Base-by-base conservation (phyloP, 1,140 invertebrate genomes). In the Neodiprion pinetum region DNA sequence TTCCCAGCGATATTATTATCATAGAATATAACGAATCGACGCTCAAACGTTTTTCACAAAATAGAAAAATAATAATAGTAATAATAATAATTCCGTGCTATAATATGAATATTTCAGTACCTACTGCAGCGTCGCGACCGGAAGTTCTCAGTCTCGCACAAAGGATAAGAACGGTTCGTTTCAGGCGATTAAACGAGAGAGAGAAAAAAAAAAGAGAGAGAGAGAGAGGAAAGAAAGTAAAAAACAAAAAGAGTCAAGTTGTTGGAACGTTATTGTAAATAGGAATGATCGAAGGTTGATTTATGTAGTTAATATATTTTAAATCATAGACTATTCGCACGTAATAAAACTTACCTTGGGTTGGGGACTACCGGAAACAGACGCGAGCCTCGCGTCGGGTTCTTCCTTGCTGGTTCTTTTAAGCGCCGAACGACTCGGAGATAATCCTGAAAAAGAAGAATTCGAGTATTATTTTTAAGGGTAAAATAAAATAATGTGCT, bases 341-440 rank as follows among this genome's bases (percentile, higher is more conserved):
- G 28, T 40, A 40, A 4, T 40, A 40, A 70, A 61, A 28, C 78
- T 83, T 91, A 92, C 91, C 90, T 91, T 92, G 88, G 90, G 80
- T 86, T 91, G 79, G 80, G 88, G 75, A 85, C 90, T 79, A 81
- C 86, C 81, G 81, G 90, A 68, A 81, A 90, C 80, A 83, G 85
- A 85, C 72, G 88, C 81, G 71, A 90, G 86, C 79, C 83, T 82
- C 68, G 88, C 86, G 61, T 89, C 89, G n/a, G 89, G 79, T 10
- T 80, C 86, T 71, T 89, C 85, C 53, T 61, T 61, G 17, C 88
- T 83, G 23, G 90, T 87, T 85, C 90, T 86, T 82, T 89, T 92
- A 67, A 88, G 82, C 14, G 89, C 85, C 10, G 87, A 73, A 75
- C 89, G 84, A 66, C 84, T 84, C 8, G 90, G 89, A 50, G 90